Conservation (phyloP, 2,113 vertebrate species). For the Pleuronectes platessa region DNA sequence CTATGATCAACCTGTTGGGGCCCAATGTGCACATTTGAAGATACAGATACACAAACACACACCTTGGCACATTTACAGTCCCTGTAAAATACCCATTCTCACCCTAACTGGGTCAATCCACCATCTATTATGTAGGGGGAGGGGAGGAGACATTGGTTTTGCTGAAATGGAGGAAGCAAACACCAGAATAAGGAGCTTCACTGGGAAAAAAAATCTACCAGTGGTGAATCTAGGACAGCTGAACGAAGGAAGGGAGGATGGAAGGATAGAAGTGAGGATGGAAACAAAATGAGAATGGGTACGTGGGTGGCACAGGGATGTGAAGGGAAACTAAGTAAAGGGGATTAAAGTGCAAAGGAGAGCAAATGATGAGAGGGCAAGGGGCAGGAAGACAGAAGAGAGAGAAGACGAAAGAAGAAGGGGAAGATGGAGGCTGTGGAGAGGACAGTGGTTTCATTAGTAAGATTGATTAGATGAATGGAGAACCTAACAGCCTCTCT, state of each 20-base stretch:
- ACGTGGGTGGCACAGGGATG: neutral
- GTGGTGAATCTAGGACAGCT: conserved; percentile 58
- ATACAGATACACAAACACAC: conserved; percentile 39
- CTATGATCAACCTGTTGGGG: neutral
- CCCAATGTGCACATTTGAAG: neutral
- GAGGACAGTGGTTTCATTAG: conserved; percentile 80
- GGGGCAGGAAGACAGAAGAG: conserved; percentile 39
- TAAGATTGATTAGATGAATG: conserved; percentile 83
- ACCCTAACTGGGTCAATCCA: conserved; percentile 76
- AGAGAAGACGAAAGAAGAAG: conserved; percentile 38
- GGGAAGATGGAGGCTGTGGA: conserved; percentile 60
- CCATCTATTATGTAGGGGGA: conserved; percentile 56
- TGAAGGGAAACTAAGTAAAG: conserved; percentile 30
- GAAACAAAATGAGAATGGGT: conserved; percentile 9
- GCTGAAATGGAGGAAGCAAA: conserved; percentile 53
- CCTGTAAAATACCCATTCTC: conserved; percentile 64
- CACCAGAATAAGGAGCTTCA: conserved; percentile 52
- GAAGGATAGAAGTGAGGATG: conserved; percentile 18
- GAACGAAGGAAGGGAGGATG: conserved; percentile 24
- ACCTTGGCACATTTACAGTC: conserved; percentile 45
- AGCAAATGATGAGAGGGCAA: conserved; percentile 64
- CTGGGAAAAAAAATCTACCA: conserved; percentile 46
- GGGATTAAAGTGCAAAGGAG: conserved; percentile 30
- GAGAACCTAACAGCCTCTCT: conserved; percentile 81
- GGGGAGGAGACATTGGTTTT: conserved; percentile 46